These are phyloP conservation scores for Typhlomys cinereus DNA, from an alignment of 2,113 vertebrate genomes.

Conservation along the genomic window DNA sequence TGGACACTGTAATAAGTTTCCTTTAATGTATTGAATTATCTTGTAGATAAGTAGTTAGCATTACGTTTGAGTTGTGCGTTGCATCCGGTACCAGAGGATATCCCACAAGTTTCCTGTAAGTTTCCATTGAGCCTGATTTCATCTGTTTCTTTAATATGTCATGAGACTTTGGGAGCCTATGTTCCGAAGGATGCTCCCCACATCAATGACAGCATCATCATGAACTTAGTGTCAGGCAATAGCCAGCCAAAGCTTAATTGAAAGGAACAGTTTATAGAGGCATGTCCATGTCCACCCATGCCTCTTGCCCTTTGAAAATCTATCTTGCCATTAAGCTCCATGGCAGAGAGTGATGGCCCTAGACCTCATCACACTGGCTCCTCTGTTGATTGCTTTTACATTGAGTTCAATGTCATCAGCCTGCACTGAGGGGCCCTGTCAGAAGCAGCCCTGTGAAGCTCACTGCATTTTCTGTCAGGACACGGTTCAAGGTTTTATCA, in stretches of 20 bases:
- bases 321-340: slow-evolving; percentile 35
- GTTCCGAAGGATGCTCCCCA: not conserved
- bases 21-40: slow-evolving; percentile 18
- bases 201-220: slow-evolving; percentile 8
- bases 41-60: not conserved
- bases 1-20: slow-evolving; percentile 12
- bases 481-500: not conserved
- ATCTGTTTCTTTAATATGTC: slow-evolving; percentile 26
- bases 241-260: slow-evolving; percentile 44
- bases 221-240: slow-evolving; percentile 43
- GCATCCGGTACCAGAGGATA: not conserved
- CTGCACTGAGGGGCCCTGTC: not conserved
- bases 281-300: not conserved
- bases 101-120: slow-evolving; percentile 32
- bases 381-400: slow-evolving; percentile 41
- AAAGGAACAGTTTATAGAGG: slow-evolving; percentile 55
- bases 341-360: slow-evolving; percentile 1
- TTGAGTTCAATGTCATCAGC: slow-evolving; percentile 41
- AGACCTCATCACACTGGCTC: slow-evolving; percentile 16
- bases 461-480: not conserved
- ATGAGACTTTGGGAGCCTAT: not conserved
- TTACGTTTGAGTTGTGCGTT: not conserved
- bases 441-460: slow-evolving; percentile 8
- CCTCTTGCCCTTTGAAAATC: slow-evolving; percentile 40
- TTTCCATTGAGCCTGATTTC: slow-evolving; percentile 19